A percentile compares a stretch with the other conserved stretches of the same genome.
Evolutionary conservation across 2,113 vertebrate genomes (phyloP).

Genomic region (Sebastes schlegelii): DNA sequence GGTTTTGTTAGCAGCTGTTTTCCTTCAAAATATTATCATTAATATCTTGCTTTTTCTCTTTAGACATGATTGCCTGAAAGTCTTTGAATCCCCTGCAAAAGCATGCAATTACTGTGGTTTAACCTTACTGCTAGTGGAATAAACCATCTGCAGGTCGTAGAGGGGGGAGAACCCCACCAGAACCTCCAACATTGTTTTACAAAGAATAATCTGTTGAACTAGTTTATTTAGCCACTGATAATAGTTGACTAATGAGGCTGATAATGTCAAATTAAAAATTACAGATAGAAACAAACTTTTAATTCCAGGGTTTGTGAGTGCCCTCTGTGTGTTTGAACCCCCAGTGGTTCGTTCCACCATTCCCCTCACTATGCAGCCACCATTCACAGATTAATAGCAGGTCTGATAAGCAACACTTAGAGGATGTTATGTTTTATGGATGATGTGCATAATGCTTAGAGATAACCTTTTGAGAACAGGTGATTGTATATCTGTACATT

Average conservation of each 20-base stretch:
- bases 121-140: neutral
- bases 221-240: neutral
- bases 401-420: neutral
- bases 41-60: neutral
- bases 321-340: neutral
- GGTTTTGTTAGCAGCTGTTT: neutral
- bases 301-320: neutral
- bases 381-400: slow-evolving; percentile 6
- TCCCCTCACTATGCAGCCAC: neutral
- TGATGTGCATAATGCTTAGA: slow-evolving; percentile 6
- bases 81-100: neutral
- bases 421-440: neutral
- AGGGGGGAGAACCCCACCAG: neutral
- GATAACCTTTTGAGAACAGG: slow-evolving; percentile 16
- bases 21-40: neutral
- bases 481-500: neutral
- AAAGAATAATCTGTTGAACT: neutral
- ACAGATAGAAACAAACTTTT: neutral
- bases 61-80: neutral
- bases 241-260: too few relatives aligned
- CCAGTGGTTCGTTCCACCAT: neutral
- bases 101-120: neutral
- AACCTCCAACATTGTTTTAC: neutral
- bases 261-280: neutral
- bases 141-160: neutral